A percentile compares a stretch with the other conserved stretches of the same genome.
phyloP scores from a whole-genome alignment of 2,113 vertebrate species.

The Pelmatolapia mariae region DNA sequence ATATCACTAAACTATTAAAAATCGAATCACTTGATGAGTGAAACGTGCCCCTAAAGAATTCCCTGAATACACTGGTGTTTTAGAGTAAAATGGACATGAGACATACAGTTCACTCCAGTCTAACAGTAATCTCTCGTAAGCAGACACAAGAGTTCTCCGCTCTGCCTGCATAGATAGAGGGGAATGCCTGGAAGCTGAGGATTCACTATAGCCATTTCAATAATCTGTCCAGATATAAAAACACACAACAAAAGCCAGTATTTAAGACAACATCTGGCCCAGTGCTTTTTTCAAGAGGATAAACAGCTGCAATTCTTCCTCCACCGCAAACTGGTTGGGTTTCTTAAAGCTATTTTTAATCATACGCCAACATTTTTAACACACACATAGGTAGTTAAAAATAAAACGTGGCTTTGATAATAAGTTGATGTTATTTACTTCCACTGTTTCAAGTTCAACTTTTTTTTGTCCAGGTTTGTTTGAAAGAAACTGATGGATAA shows the following conservation, averaged over 20 bases:
- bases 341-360: background rate
- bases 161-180: background rate
- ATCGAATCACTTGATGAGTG: background rate
- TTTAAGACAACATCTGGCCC: conserved; percentile 35
- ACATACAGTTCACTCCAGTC: background rate
- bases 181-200: background rate
- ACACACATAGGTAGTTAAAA: background rate
- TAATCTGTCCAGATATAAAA: conserved; percentile 45
- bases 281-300: background rate
- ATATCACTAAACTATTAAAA: background rate
- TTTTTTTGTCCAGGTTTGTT: background rate
- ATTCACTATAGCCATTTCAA: conserved; percentile 30
- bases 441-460: background rate
- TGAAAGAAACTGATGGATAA: background rate
- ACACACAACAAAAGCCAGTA: conserved; percentile 9
- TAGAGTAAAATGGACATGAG: background rate
- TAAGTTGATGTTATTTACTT: background rate
- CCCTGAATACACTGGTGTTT: background rate
- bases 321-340: background rate
- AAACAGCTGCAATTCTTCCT: background rate
- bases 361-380: background rate
- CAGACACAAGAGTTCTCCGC: conserved; percentile 16
- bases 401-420: background rate
- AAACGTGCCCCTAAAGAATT: background rate
- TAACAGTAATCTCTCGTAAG: conserved; percentile 34